Evolutionary conservation across 2,888 invertebrate genomes (phyloP).

Genomic region (Boloria selene): DNA sequence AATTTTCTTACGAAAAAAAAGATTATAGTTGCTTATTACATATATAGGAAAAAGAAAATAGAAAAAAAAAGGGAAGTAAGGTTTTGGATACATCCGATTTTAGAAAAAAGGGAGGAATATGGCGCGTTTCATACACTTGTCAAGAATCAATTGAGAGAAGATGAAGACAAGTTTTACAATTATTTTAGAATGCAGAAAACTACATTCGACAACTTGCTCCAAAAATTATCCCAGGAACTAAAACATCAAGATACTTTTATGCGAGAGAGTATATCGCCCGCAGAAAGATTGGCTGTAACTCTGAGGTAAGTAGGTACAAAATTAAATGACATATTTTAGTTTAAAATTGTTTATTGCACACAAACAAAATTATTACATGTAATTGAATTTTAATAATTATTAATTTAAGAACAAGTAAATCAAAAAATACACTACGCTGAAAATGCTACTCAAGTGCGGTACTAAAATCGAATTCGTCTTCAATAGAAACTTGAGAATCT

Average conservation of each 20-base stretch:
- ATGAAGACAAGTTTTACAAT: constrained; percentile 39
- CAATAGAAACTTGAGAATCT: constrained; percentile 43
- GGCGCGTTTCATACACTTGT: constrained; percentile 36
- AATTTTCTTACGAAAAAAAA: background rate
- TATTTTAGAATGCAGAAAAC: constrained; percentile 32
- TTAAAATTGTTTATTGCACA: constrained; percentile 41
- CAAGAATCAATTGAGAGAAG: constrained; percentile 38
- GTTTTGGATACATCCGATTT: constrained; percentile 42
- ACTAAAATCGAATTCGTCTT: constrained; percentile 44
- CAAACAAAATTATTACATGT: constrained; percentile 41
- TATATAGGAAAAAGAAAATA: background rate
- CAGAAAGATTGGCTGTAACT: constrained; percentile 43
- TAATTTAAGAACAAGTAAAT: constrained; percentile 41
- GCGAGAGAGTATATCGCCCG: constrained; percentile 41
- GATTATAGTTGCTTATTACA: background rate
- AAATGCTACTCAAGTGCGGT: constrained; percentile 42
- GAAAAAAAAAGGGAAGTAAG: constrained; percentile 26
- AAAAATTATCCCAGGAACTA: constrained; percentile 39
- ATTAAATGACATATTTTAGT: constrained; percentile 41
- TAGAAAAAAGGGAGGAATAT: constrained; percentile 34
- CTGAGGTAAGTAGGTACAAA: too few relatives aligned
- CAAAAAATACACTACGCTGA: constrained; percentile 40
- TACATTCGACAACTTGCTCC: constrained; percentile 34
- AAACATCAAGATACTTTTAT: constrained; percentile 41
- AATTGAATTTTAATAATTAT: constrained; percentile 40